Evolutionary conservation across 2,888 invertebrate species (phyloP), one percentile per base, ranked within the genome.

Genomic region (Protula sp.): DNA sequence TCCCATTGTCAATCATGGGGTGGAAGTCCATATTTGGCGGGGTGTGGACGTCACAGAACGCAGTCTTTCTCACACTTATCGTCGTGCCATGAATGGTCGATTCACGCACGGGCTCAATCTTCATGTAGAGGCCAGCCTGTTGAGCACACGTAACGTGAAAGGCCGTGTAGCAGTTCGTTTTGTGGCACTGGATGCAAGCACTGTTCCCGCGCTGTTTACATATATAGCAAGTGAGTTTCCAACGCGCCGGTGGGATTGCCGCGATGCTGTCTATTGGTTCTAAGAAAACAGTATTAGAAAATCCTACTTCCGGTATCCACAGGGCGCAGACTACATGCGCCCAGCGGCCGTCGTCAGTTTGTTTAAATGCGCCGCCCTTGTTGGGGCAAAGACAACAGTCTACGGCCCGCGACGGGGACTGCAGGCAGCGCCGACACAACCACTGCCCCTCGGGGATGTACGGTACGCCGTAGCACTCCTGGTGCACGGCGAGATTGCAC

Each of bases 101-200:
- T 30, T 62, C 60, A 69, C 56, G 31, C 71, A 94, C 90, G 0
- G 94, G 94, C 75, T 95, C 92, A 89, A 98, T 95, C 75, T 92
- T 91, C 80, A 81, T 81, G 64, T 74, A 79, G 38, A 99, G 84
- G 0, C 87, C 93, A 28, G 95, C 94, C 64, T 82, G 93, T 80
- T 97, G 95, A 0, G 98, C 99, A 82, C 99, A 99, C 0, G 99
- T 99, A 2, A 99, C 99, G 81, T 99, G 99, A 83, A 99, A 99
- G 0, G 98, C 97, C 5, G 93, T 91, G 79, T 95, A 97, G 79
- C 97, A 97, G 81, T 91, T 94, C 71, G 88, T 89, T 75, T 94
- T 91, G 82, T 97, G 94, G 80, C 98, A 99, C 82, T 99, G 98
- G 66, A 99, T 97, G 76, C 98, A 98, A 0, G 98, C 97, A 2